Evolutionary conservation across 2,888 invertebrate genomes (phyloP).

Genomic region (Lottia gigantea): DNA sequence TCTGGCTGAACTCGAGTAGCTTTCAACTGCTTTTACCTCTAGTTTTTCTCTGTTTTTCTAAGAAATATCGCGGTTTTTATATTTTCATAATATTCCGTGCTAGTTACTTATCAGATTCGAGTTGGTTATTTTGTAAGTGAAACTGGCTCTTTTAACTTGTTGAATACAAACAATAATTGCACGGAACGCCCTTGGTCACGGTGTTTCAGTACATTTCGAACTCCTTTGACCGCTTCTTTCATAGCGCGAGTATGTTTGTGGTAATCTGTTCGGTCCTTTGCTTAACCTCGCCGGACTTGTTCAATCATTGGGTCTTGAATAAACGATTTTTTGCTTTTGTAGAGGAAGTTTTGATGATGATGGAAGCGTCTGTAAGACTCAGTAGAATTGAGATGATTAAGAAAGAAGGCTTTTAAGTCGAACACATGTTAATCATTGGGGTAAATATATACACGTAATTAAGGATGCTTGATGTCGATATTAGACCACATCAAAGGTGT

Average conservation of each 20-base stretch:
- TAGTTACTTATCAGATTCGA: not conserved
- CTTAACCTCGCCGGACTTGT: not conserved
- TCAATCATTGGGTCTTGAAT: not conserved
- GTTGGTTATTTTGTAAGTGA: not conserved
- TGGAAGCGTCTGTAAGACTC: not conserved
- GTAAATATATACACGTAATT: constrained; percentile 8
- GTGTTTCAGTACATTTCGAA: not conserved
- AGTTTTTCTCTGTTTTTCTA: no score
- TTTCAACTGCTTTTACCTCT: no score
- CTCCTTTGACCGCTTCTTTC: not conserved
- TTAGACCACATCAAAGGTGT: constrained; percentile 19
- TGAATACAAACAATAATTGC: not conserved
- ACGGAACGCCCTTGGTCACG: constrained; percentile 10
- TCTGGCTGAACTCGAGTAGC: no score
- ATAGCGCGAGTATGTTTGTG: not conserved
- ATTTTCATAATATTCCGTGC: no score
- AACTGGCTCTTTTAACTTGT: constrained; percentile 7
- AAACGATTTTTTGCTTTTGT: constrained; percentile 5
- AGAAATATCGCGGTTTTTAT: no score
- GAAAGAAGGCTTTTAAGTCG: constrained; percentile 14
- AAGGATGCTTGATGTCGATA: constrained; percentile 16
- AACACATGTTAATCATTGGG: constrained; percentile 15
- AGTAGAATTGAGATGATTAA: constrained; percentile 12
- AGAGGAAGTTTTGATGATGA: not conserved
- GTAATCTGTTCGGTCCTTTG: not conserved